phyloP scores from a whole-genome alignment of 2,888 invertebrate species.

The Galerucella calmariensis region DNA sequence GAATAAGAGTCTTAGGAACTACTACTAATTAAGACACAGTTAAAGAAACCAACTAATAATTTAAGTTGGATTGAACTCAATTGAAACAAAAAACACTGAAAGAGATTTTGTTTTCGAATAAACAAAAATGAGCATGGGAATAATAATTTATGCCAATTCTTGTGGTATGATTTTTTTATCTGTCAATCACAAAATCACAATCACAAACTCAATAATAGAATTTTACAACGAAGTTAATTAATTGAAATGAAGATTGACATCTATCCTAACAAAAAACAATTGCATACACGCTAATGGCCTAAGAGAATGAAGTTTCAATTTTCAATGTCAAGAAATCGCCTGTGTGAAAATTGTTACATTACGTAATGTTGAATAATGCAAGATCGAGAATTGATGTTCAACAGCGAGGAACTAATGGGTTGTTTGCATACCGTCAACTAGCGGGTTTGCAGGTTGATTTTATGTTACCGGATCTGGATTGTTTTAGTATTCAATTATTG shows the following conservation, averaged over 20 bases:
- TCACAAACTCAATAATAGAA: not conserved
- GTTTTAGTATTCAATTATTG: not conserved
- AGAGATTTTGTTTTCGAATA: too few species aligned
- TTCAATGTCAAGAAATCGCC: slow-evolving; percentile 36
- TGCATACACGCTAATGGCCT: not conserved
- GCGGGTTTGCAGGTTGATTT: slow-evolving; percentile 26
- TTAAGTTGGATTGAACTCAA: too few species aligned
- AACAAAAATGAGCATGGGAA: too few species aligned
- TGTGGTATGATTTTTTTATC: not conserved
- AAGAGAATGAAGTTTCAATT: slow-evolving; percentile 8
- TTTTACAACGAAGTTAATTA: not conserved
- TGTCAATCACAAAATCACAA: not conserved
- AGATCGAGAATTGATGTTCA: slow-evolving; percentile 12
- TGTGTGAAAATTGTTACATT: slow-evolving; percentile 22
- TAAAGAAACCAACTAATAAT: too few species aligned
- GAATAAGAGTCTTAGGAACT: too few species aligned
- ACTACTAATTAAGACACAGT: too few species aligned
- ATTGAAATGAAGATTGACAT: slow-evolving; percentile 1
- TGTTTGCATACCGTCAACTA: slow-evolving; percentile 7
- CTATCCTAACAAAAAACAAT: slow-evolving; percentile 10
- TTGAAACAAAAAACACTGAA: too few species aligned
- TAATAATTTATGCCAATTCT: too few species aligned
- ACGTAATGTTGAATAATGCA: slow-evolving; percentile 23
- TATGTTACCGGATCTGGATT: not conserved
- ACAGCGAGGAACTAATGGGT: slow-evolving; percentile 28